Evolutionary conservation across 2,888 invertebrate genomes (phyloP), one percentile per base, ranked within the genome.

Genomic region (Epsilonema sp.): DNA sequence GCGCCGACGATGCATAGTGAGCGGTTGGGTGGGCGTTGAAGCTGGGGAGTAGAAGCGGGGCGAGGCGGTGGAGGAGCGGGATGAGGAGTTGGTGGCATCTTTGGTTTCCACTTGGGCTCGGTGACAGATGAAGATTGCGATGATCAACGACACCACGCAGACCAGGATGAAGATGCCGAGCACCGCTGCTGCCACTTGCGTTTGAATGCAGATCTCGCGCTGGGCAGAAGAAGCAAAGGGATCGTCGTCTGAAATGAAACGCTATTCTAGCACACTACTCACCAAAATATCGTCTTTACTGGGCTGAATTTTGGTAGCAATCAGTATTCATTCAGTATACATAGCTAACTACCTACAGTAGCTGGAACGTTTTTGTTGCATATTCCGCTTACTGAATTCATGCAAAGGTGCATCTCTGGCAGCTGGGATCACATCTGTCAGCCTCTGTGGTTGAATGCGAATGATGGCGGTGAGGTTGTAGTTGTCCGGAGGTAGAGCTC

Each of bases 141-240:
- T 25, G 26, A 45, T n/a, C n/a, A 47, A 25, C 3, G 45, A 46
- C 16, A 46, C 45, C 21, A 47, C 24, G 26, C 48, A 47, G 43
- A 47, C 48, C 23, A 47, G 19, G 4, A 47, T 26, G 38, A 47
- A 47, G 16, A 47, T 47, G 26, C 11, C 40, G 19, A 47, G 40
- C 4, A 47, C 20, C 37, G 44, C 48, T 8, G 46, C 23, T 22
- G 44, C 48, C 22, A 39, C 44, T 20, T 37, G 26, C 24, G 11
- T 37, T 24, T 46, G 24, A 16, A 47, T 31, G 44, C 48, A 47
- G 3, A 47, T 4, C 23, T 47, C n/a, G 20, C 26, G n/a, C n/a
- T n/a, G n/a, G n/a, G n/a, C n/a, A n/a, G n/a, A n/a, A n/a, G n/a
- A n/a, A n/a, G n/a, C n/a, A n/a, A n/a, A n/a, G n/a, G n/a, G n/a